Conservation (phyloP, 2,797 vertebrate genomes). For the Notolepis coatsorum region DNA sequence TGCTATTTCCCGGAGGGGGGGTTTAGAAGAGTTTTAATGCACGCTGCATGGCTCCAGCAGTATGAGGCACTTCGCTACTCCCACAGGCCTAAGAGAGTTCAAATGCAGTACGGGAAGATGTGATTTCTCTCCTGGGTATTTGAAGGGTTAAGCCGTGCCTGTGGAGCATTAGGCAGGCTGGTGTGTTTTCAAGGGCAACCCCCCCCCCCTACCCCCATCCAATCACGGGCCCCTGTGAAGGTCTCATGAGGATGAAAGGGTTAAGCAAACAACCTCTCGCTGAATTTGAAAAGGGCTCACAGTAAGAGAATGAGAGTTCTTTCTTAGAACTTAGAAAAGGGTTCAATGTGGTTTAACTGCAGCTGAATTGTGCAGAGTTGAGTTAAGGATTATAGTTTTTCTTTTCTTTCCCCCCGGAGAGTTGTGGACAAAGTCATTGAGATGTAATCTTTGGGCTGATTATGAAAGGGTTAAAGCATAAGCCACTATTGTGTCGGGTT, state of each 20-base stretch:
- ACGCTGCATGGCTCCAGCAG: conserved; percentile 44
- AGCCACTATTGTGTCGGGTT: background rate
- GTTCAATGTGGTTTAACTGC: too few relatives aligned
- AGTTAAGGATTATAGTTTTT: background rate
- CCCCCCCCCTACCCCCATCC: too few relatives aligned
- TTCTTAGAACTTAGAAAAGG: too few relatives aligned
- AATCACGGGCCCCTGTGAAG: background rate
- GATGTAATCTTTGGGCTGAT: background rate
- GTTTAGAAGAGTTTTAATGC: conserved; percentile 62
- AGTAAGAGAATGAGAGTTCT: too few relatives aligned
- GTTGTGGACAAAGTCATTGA: background rate
- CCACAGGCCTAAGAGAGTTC: conserved; percentile 38
- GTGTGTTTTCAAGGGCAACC: conserved; percentile 50
- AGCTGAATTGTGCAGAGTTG: conserved; percentile 57
- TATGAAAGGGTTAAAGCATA: conserved; percentile 13
- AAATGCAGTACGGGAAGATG: conserved; percentile 44
- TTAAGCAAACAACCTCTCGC: conserved; percentile 55
- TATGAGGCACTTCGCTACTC: conserved; percentile 52
- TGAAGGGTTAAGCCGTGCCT: conserved; percentile 41
- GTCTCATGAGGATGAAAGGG: conserved; percentile 40
- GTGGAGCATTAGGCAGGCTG: conserved; percentile 43
- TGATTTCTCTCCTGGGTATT: conserved; percentile 45
- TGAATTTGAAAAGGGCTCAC: too few relatives aligned
- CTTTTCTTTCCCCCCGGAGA: background rate
- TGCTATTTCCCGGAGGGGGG: conserved; percentile 58